Percentiles rank a stretch among this genome's conserved stretches.
phyloP scores from a whole-genome alignment of 2,888 invertebrate genomes.

The Theristus sp. region DNA sequence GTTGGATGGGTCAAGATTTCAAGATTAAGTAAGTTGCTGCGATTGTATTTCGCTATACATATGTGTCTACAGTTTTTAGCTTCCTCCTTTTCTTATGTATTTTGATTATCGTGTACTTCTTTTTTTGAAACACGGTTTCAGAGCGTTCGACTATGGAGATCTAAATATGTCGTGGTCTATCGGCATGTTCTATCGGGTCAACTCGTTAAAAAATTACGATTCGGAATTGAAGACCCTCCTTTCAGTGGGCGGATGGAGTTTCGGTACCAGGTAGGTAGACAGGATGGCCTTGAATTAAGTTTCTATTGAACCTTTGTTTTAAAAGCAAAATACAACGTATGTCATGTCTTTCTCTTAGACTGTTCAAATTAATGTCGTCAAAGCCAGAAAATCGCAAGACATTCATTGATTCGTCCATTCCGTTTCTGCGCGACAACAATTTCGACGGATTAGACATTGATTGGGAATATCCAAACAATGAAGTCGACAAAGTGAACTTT shows the following conservation, averaged over 20 bases:
- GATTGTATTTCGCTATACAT: too few species aligned
- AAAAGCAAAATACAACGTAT: not conserved
- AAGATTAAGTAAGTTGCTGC: too few species aligned
- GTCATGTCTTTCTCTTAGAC: not conserved
- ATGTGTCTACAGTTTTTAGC: too few species aligned
- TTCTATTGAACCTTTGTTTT: too few species aligned
- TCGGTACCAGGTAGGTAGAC: conserved; percentile 53
- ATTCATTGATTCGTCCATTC: conserved; percentile 41
- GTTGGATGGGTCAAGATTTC: too few species aligned
- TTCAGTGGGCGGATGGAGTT: conserved; percentile 89
- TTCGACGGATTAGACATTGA: conserved; percentile 32
- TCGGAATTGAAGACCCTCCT: conserved; percentile 74
- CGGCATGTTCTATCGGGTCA: conserved; percentile 69
- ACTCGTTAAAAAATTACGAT: conserved; percentile 64
- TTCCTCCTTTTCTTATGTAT: too few species aligned
- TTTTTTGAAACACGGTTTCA: conserved; percentile 9
- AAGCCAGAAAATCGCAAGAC: conserved; percentile 17
- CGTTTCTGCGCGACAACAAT: conserved; percentile 23
- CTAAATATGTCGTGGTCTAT: conserved; percentile 66
- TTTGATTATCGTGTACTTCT: too few species aligned
- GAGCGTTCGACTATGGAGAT: conserved; percentile 28
- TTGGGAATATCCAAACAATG: conserved; percentile 35
- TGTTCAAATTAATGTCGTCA: conserved; percentile 20
- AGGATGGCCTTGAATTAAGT: too few species aligned
- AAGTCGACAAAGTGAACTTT: conserved; percentile 28